Evolutionary conservation across 1,140 invertebrate species (phyloP), one percentile per base, ranked within the genome.

Genomic region (Geopemphigus sp.): DNA sequence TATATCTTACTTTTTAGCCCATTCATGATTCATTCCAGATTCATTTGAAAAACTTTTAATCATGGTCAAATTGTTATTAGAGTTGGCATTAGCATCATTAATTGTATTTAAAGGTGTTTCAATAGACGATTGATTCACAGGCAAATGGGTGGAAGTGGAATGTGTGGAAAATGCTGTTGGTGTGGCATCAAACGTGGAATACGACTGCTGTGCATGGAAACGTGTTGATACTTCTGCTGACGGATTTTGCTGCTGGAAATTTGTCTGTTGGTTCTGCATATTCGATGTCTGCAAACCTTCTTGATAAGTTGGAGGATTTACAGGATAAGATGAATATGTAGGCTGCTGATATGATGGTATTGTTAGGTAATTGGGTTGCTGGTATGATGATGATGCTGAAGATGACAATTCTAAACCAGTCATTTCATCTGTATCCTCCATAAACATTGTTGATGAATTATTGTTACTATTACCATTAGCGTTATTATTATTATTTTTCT

Each of bases 1-100:
- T 39, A 22, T 66, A 1, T 19, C 45, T 61, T 47, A 78, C 74
- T 61, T 78, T 78, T 50, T 12, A 19, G 74, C 74, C 74, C 74
- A 78, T 26, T 63, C 57, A 19, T 78, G 15, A 50, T 78, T 78
- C 74, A 78, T 78, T 59, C 74, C 74, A 50, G 74, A 78, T 45
- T 78, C 74, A 50, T 50, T 50, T 12, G 74, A 59, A 78, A 78
- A 78, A 29, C 57, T 57, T 39, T 78, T 78, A n/a, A 78, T 29
- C 74, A 78, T 63, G 1, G 39, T 14, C 39, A 78, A 53, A 17
- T 72, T 59, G 39, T 74, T 59, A 57, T 74, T 29, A 26, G 50
- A n/a, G 22, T 45, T 61, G 24, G 39, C 14, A 78, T 78, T 78
- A 32, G 22, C 8, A 50, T 61, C 39, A 12, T 15, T 12, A 12